These are phyloP conservation scores for Ciona savignyi DNA, from an alignment of 23 tunicate species.

Conservation along the genomic window DNA sequence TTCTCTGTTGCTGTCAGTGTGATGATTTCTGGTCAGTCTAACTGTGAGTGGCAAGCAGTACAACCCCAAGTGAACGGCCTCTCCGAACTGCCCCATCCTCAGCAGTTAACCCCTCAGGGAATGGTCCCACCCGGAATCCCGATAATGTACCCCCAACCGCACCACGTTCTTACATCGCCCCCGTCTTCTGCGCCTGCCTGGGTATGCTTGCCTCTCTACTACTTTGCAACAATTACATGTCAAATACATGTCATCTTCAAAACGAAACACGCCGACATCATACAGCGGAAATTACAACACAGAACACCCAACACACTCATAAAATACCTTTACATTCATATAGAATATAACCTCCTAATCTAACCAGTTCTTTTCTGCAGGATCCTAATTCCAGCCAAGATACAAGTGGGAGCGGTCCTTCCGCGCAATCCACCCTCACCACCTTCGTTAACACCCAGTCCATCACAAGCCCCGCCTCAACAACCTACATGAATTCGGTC, in stretches of 20 bases:
- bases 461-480: slow-evolving; percentile 27
- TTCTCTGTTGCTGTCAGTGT: background rate
- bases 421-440: slow-evolving; percentile 18
- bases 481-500: slow-evolving; percentile 16
- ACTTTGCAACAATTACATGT: too few relatives aligned
- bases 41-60: slow-evolving; percentile 20
- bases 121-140: slow-evolving; percentile 34
- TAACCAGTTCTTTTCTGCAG: background rate
- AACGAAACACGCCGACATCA: too few relatives aligned
- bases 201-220: too few relatives aligned
- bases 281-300: too few relatives aligned
- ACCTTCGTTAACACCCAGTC: slow-evolving; percentile 47
- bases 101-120: slow-evolving; percentile 1
- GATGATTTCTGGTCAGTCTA: slow-evolving; percentile 14
- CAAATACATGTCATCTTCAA: background rate
- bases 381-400: background rate
- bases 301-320: too few relatives aligned
- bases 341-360: too few relatives aligned
- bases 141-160: slow-evolving; percentile 19
- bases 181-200: background rate
- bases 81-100: background rate
- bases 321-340: too few relatives aligned
- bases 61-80: background rate
- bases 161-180: background rate
- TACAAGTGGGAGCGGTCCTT: background rate